Evolutionary conservation across 2,888 invertebrate species (phyloP), one percentile per base, ranked within the genome.

Genomic region (Arctia plantaginis): DNA sequence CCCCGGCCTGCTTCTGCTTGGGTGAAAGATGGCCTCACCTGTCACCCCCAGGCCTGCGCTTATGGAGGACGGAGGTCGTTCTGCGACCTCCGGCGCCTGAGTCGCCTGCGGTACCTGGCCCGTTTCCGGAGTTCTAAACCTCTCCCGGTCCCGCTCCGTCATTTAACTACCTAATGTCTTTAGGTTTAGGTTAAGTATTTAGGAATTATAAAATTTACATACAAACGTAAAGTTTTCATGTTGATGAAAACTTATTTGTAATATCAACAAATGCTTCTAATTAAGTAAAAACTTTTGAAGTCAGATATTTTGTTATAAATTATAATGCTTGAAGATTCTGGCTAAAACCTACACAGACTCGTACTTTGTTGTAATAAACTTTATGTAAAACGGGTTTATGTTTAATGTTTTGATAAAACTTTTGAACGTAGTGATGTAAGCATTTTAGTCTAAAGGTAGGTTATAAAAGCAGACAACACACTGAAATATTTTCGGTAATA

Each of bases 331-430:
- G 69, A 59, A 30, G 64, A 67, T 59, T 65, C 69, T 47, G 30
- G 1, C 10, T 55, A 30, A 20, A 33, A 47, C 69, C 35, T 30
- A 51, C 55, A n/a, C 47, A 47, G 3, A 67, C 10, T 44, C 18
- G 51, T 12, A 68, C 33, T 33, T 13, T 18, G 47, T 47, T 67
- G 69, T 30, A 30, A 62, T 62, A 30, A 80, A 71, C 68, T 67
- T 82, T 73, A 72, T 77, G 74, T 76, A 79, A 73, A 82, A 75
- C 72, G 66, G 66, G 75, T 75, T 80, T 62, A 66, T 72, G 66
- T 66, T 82, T 69, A 51, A 70, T 74, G 27, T 39, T 65, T 73
- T 44, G 35, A 72, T 68, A 30, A 44, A 68, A 23, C 4, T 68
- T 30, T 47, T 41, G 1, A 44, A 33, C 20, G 51, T 12, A 12